Evolutionary conservation across 2,888 invertebrate species (phyloP).

Genomic region (Phlogophora meticulosa): DNA sequence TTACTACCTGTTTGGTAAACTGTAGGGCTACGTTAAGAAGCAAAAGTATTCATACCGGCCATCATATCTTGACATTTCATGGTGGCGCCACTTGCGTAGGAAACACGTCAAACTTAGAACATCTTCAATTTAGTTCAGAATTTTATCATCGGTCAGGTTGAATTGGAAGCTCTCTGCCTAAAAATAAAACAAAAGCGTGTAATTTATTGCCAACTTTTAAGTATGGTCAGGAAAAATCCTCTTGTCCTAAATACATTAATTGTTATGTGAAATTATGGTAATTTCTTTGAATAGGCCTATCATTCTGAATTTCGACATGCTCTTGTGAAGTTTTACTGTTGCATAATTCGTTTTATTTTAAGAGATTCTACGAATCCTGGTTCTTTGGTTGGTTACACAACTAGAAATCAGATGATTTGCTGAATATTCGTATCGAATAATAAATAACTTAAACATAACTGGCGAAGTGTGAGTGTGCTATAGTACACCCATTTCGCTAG

Average conservation of each 20-base stretch:
- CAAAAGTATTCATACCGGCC: conserved; percentile 6
- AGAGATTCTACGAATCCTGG: background rate
- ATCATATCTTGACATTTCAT: conserved; percentile 1
- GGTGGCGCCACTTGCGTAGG: background rate
- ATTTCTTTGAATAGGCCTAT: conserved; percentile 28
- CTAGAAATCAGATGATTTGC: too few relatives aligned
- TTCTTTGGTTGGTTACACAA: background rate
- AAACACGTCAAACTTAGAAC: background rate
- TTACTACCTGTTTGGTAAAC: conserved; percentile 15
- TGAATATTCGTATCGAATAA: too few relatives aligned
- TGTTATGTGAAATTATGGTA: conserved; percentile 41
- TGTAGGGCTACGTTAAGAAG: conserved; percentile 4
- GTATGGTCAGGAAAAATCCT: conserved; percentile 18
- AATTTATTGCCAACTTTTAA: conserved; percentile 44
- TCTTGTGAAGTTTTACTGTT: conserved; percentile 14
- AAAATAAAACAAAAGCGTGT: conserved; percentile 39
- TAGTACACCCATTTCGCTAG: too few relatives aligned
- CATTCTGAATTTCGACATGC: conserved; percentile 14
- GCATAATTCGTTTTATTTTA: conserved; percentile 21
- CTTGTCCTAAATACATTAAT: conserved; percentile 47
- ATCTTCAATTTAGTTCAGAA: background rate
- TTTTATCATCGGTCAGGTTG: conserved; percentile 1
- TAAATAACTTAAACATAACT: too few relatives aligned
- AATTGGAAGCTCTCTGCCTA: background rate
- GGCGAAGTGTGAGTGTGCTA: too few relatives aligned